These are phyloP conservation scores for Tapirus terrestris DNA, from an alignment of 2,113 vertebrate species.

Conservation along the genomic window DNA sequence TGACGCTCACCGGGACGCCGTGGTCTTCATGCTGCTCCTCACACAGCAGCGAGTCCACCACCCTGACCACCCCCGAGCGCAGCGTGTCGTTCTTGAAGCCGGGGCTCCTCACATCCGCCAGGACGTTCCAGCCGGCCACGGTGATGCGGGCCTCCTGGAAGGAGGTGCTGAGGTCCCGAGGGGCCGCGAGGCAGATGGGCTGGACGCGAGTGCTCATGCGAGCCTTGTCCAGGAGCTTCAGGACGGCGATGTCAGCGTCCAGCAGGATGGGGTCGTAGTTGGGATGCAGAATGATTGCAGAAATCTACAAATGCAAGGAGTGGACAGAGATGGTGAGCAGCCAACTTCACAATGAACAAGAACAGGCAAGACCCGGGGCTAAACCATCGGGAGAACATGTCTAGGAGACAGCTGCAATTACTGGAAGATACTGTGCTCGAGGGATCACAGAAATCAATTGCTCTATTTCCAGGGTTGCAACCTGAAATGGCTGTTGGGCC, in stretches of 20 bases:
- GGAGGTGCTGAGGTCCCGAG: slow-evolving; percentile 83
- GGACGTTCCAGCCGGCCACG: slow-evolving; percentile 94
- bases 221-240: slow-evolving; percentile 97
- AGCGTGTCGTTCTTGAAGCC: slow-evolving; percentile 89
- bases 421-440: background rate
- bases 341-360: accelerated
- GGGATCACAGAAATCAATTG: background rate
- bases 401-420: background rate
- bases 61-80: slow-evolving; percentile 90
- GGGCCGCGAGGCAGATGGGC: slow-evolving; percentile 93
- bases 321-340: background rate
- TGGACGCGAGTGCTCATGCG: slow-evolving; percentile 93
- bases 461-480: background rate
- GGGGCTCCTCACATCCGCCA: slow-evolving; percentile 83
- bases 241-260: slow-evolving; percentile 94
- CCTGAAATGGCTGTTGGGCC: background rate
- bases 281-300: slow-evolving; percentile 92
- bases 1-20: slow-evolving; percentile 93
- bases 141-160: slow-evolving; percentile 87
- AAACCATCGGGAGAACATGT: background rate
- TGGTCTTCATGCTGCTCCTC: slow-evolving; percentile 95
- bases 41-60: slow-evolving; percentile 93
- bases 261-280: slow-evolving; percentile 96
- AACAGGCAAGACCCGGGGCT: background rate
- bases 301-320: slow-evolving; percentile 86